Base-by-base conservation (phyloP, 2,888 invertebrate genomes). In the Tiliacea aurago region DNA sequence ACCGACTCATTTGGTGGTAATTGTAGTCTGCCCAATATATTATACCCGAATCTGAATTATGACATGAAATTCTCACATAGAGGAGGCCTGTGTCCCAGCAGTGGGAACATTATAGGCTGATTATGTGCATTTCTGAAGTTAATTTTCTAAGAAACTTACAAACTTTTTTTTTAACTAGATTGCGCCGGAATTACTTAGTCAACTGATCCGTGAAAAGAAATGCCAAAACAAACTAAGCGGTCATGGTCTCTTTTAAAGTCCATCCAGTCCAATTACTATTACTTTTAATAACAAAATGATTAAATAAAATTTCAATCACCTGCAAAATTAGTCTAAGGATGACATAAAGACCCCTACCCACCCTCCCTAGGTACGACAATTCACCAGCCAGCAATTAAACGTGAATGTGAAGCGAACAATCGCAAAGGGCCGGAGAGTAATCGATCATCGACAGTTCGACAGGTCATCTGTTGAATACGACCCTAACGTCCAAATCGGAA, bases 331-430 rank as follows among this genome's bases (percentile, higher is more conserved):
- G 33, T 28, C n/a, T 37, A 28, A 28, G 28, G 28, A 9, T 28
- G 65, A 37, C 33, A 53, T 59, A 63, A 49, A 59, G 49, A 41
- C 23, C 45, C 37, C 47, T 13, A 37, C 18, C 15, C 13, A 72
- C 45, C 4, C 45, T 20, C 37, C 58, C 43, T 73, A 66, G 66
- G 76, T 67, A 62, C 61, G 65, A 63, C 63, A 75, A 64, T 78
- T 71, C 70, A 80, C 71, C 70, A 72, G 69, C 75, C 78, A 70
- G 72, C 85, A 87, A 89, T 91, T 90, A 87, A 86, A 87, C 84
- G 73, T 76, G 66, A 85, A 84, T 87, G 78, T 75, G 80, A 85
- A 68, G 66, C 81, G 83, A 78, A 87, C 83, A 84, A 86, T 85
- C 83, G 84, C 72, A 63, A 83, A 81, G 69, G 84, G 70, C 74